Evolutionary conservation across 1,140 invertebrate species (phyloP).

Genomic region (Muscidifurax raptorellus): DNA sequence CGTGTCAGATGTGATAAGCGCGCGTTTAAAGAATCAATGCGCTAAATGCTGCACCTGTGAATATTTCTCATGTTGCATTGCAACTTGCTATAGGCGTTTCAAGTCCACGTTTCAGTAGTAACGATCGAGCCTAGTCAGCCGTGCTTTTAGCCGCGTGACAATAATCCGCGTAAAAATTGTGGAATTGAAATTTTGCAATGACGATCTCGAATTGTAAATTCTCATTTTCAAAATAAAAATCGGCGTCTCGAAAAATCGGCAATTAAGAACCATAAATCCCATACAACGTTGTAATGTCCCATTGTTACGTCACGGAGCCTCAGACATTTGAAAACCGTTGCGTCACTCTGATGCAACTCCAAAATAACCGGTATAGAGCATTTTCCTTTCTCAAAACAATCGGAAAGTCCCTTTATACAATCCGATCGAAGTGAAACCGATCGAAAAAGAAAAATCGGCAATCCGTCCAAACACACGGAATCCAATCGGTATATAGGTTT

Average conservation of each 20-base stretch:
- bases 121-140: not conserved
- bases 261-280: not conserved
- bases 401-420: not conserved
- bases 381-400: not conserved
- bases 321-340: not conserved
- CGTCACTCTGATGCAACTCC: not conserved
- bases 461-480: not conserved
- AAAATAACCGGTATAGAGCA: not conserved
- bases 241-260: not conserved
- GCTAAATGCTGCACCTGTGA: not conserved
- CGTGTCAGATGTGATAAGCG: not conserved
- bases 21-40: not conserved
- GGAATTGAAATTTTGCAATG: not conserved
- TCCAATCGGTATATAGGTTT: not conserved
- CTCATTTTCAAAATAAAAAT: not conserved
- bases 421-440: not conserved
- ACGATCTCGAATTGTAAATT: not conserved
- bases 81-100: not conserved
- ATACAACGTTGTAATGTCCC: not conserved
- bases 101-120: not conserved
- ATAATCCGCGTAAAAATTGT: not conserved
- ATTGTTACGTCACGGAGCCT: not conserved
- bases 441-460: not conserved
- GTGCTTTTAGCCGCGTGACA: not conserved
- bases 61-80: not conserved